phyloP scores from a whole-genome alignment of 2,888 invertebrate genomes.

The Ecdyonurus torrentis region DNA sequence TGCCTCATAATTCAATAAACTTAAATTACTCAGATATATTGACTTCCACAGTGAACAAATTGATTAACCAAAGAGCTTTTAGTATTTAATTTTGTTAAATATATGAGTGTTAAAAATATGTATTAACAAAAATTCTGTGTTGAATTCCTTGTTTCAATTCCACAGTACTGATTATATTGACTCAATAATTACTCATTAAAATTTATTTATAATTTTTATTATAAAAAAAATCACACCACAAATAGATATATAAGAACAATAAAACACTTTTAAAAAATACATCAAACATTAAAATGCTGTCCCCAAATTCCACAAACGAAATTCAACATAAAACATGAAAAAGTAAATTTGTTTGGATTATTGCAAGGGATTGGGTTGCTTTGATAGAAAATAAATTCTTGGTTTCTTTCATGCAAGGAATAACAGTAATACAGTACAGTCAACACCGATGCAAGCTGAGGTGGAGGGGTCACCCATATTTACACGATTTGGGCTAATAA shows the following conservation, averaged over 20 bases:
- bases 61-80: not conserved
- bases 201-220: not conserved
- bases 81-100: too few relatives aligned
- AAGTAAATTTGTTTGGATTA: not conserved
- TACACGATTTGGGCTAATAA: too few relatives aligned
- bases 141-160: not conserved
- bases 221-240: too few relatives aligned
- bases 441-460: not conserved
- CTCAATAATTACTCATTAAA: too few relatives aligned
- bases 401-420: not conserved
- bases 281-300: conserved; percentile 11
- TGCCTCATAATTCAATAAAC: too few relatives aligned
- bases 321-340: conserved; percentile 3
- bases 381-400: not conserved
- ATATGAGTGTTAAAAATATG: not conserved
- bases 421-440: not conserved
- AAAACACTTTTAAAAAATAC: not conserved
- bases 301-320: conserved; percentile 13
- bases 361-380: not conserved
- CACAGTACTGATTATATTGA: too few relatives aligned
- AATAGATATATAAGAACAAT: not conserved
- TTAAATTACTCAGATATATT: conserved; percentile 1
- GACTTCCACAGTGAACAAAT: not conserved
- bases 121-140: not conserved
- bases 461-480: not conserved